Base-by-base conservation (phyloP, 2,797 vertebrate genomes). In the Eospalax fontanierii region DNA sequence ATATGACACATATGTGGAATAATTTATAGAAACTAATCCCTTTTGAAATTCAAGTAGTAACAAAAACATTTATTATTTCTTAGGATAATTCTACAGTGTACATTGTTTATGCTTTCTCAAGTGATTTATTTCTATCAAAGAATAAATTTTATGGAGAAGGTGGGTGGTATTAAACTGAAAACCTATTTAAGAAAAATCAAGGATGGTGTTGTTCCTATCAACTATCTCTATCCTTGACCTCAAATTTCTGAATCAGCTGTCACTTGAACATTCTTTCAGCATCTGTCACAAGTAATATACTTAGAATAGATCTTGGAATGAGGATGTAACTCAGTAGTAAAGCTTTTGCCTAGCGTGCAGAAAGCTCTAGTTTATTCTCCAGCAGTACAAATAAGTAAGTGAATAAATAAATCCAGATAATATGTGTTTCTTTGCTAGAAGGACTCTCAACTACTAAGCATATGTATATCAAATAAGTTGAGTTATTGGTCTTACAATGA, bases 21-120 rank as follows among this genome's bases (percentile, higher is more conserved):
- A 86, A 82, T 75, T 76, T 90, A 15, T 46, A 63, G 9, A 33
- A 6, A 68, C 18, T 61, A 85, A 78, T 38, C 83, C 2, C 85
- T 59, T 91, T 79, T 35, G 78, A 94, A 92, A 81, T 28, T 90
- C 2, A 90, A 65, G 10, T 86, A 84, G 71, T 82, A 15, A 84
- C 11, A 2, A 63, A 95, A 79, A 59, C n/a, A 40, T 75, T 90
- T 75, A 5, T 54, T 57, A 71, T 91, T 50, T 63, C 33, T 80
- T 38, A 30, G 5, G 21, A 1, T 76, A 70, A 54, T 86, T 80
- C 43, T 61, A n/a, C 4, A 83, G 57, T 80, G 15, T 92, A 2
- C 2, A 71, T 87, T 35, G 81, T 30, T 85, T 35, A 86, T 80
- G 35, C 5, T 4, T 21, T 86, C 79, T 24, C 1, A 91, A 85